Evolutionary conservation across 2,888 invertebrate species (phyloP), one percentile per base, ranked within the genome.

Genomic region (Oeneis ivallda): DNA sequence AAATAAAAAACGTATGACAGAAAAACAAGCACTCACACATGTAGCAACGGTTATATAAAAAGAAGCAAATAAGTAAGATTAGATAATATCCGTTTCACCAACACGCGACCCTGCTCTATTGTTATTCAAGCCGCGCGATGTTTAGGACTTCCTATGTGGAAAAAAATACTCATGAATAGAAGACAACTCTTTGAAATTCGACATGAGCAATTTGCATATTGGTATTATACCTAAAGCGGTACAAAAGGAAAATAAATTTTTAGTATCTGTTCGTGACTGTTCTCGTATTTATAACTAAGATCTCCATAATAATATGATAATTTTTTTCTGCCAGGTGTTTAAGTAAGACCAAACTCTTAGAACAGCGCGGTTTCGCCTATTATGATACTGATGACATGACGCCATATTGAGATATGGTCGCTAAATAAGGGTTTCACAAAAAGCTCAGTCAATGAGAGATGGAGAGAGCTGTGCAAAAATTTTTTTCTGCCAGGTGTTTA

Each of bases 121-220:
- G 62, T 45, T 41, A 70, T 70, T 69, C 70, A 67, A 63, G 59
- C n/a, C 62, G 59, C 67, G 65, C 57, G 34, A 49, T 53, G 52
- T 67, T 67, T 63, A 67, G 61, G 53, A 70, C 67, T 70, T 70
- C 69, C 68, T 68, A 68, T 63, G 62, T 64, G 54, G 59, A 56
- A 65, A 70, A 67, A 67, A 58, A 43, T 49, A 62, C 58, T 61
- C 56, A 58, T 65, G 67, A 69, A 70, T 70, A 65, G 65, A 63
- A 34, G 15, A 15, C 15, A n/a, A 57, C 57, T 63, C 61, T 67
- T 70, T 65, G 58, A 67, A 67, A 65, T 70, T 67, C 65, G 58
- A 67, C 65, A 65, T 49, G 64, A 62, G 13, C 56, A 45, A 65
- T 65, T 68, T 59, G 61, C 65, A 54, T 56, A 56, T 64, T 54